Percentiles rank a stretch among this genome's conserved stretches.
phyloP scores from a whole-genome alignment of 35 echinoderm and acorn worm genomes.

The Strongylocentrotus purpuratus region DNA sequence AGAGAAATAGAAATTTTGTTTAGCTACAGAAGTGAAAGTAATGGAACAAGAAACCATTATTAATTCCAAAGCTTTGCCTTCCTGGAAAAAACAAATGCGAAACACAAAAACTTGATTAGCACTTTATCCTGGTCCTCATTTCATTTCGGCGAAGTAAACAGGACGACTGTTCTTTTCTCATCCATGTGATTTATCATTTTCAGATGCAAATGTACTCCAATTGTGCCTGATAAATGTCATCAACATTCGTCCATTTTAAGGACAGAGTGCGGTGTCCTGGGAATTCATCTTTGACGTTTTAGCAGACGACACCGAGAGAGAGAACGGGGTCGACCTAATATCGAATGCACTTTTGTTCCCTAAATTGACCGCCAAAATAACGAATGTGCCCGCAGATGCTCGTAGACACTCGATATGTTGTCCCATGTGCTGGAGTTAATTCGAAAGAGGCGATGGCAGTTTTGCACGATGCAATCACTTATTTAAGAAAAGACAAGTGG shows the following conservation, averaged over 20 bases:
- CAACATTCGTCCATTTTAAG: conserved; percentile 1
- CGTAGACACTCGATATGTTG: background rate
- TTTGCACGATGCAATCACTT: background rate
- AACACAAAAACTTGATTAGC: background rate
- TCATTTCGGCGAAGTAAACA: background rate
- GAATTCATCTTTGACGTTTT: conserved; percentile 2
- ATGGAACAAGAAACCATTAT: too few species aligned
- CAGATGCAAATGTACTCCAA: background rate
- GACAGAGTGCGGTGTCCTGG: background rate
- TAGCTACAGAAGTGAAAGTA: too few species aligned
- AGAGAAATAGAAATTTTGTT: too few species aligned
- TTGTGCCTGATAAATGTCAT: background rate
- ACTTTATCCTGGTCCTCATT: background rate
- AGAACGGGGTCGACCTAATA: background rate
- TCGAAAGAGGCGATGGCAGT: background rate
- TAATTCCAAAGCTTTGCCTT: too few species aligned
- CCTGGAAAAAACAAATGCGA: too few species aligned
- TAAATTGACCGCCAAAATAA: background rate
- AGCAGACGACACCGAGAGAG: background rate
- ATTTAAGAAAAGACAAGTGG: background rate
- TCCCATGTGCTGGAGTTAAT: background rate
- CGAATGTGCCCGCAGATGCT: background rate
- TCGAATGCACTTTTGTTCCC: conserved; percentile 1
- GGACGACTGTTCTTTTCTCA: background rate
- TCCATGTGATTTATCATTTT: background rate